These are phyloP conservation scores for Nerophis ophidion DNA, from an alignment of 2,113 vertebrate species.

Conservation along the genomic window DNA sequence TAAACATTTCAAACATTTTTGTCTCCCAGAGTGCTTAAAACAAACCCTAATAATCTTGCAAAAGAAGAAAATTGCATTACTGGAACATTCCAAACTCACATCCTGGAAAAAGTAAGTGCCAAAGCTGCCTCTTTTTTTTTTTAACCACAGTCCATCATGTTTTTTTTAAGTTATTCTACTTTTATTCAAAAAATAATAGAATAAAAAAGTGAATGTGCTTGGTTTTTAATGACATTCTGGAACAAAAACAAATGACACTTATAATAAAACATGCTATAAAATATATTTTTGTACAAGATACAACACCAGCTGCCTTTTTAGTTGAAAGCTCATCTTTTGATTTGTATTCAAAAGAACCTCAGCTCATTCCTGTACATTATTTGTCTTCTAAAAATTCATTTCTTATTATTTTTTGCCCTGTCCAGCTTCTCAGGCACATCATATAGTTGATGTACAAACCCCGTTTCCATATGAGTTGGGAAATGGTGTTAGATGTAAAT, in stretches of 20 bases:
- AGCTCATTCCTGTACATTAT: slow-evolving; percentile 56
- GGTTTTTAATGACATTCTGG: neutral
- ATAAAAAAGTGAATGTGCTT: neutral
- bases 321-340: slow-evolving; percentile 41
- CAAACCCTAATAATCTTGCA: neutral
- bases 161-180: too few relatives aligned
- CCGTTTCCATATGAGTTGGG: too few relatives aligned
- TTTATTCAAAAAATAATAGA: too few relatives aligned
- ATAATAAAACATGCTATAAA: neutral
- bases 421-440: too few relatives aligned
- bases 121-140: neutral
- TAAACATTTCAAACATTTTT: slow-evolving; percentile 79
- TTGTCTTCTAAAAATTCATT: slow-evolving; percentile 3
- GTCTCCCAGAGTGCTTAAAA: neutral
- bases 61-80: neutral
- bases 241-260: neutral
- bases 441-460: too few relatives aligned
- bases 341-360: slow-evolving; percentile 62
- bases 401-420: neutral
- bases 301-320: slow-evolving; percentile 50
- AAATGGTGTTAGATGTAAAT: too few relatives aligned
- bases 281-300: slow-evolving; percentile 27
- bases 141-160: too few relatives aligned
- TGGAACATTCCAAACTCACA: neutral
- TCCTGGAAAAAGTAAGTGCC: neutral